Evolutionary conservation across 2,888 invertebrate species (phyloP).

Genomic region (Cartodere bifasciata): DNA sequence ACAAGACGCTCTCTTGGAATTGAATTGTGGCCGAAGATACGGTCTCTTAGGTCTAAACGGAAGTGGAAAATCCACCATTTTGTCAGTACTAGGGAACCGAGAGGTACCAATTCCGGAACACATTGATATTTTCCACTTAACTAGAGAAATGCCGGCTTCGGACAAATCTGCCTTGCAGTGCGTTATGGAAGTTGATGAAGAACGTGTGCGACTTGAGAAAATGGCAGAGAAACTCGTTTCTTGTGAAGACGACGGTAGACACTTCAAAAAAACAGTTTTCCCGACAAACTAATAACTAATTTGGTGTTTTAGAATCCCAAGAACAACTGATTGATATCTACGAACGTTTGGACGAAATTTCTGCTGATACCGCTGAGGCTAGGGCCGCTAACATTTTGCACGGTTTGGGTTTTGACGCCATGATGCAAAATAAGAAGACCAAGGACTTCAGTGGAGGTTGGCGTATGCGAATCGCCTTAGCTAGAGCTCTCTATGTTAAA

Average conservation of each 20-base stretch:
- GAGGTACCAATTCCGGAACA: constrained; percentile 94
- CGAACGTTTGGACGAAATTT: constrained; percentile 92
- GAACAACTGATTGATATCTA: constrained; percentile 97
- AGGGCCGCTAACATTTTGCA: constrained; percentile 90
- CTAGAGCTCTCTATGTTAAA: constrained; percentile 92
- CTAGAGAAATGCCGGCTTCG: constrained; percentile 96
- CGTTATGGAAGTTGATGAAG: constrained; percentile 97
- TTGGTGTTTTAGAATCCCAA: constrained; percentile 55
- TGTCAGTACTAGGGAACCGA: constrained; percentile 82
- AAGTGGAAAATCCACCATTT: constrained; percentile 91
- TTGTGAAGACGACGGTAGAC: constrained; percentile 69
- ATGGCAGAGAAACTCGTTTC: constrained; percentile 81
- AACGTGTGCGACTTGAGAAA: constrained; percentile 79
- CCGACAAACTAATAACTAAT: not conserved
- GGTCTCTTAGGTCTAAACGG: constrained; percentile 97
- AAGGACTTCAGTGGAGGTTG: constrained; percentile 90
- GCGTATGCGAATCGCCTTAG: constrained; percentile 98
- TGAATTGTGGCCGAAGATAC: constrained; percentile 95
- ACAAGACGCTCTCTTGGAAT: constrained; percentile 88
- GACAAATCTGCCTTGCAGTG: constrained; percentile 90
- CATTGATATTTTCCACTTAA: constrained; percentile 95
- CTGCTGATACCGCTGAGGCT: constrained; percentile 89
- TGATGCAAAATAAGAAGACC: constrained; percentile 76
- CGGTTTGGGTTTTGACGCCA: constrained; percentile 86
- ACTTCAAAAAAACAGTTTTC: not conserved